Evolutionary conservation across 1,140 invertebrate species (phyloP), one percentile per base, ranked within the genome.

Genomic region (Papilio aristodemus): DNA sequence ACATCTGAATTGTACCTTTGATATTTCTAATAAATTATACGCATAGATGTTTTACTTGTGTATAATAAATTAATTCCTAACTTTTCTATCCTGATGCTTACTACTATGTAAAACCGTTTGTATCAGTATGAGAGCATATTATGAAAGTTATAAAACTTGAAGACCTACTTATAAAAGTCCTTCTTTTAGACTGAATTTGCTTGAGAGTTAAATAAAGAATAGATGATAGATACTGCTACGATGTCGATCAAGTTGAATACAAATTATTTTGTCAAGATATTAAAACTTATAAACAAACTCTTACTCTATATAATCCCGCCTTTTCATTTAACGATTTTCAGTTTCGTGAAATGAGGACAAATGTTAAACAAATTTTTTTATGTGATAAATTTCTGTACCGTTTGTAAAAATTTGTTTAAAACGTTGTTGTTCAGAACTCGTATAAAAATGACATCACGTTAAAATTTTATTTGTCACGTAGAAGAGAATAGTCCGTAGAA

Each of bases 401-500:
- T 54, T 22, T 6, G 32, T 32, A 32, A 58, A 36, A 58, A 14
- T 3, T 32, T 58, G 13, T 36, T 58, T 25, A 25, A 58, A 58
- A 58, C 57, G 22, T 54, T 54, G 46, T 39, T 39, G 38, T 54
- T 54, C 19, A 54, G 57, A 27, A 36, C 57, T 58, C 27, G 27
- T 32, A 62, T 38, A 62, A 62, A 62, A 62, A 62, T 37, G n/a
- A 38, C 32, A 38, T 7, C n/a, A 62, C 57, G 22, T 27, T 36
- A 58, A 36, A n/a, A 37, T 62, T 59, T 59, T 32, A 59, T 59
- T 59, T 62, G 9, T 37, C 59, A 38, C 36, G 32, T 62, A 19
- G 59, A 11, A 62, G 27, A 19, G 36, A 38, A 62, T 38, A n/a
- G 36, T 19, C 17, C 59, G 14, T 62, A 9, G 14, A 62, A 5